Percentiles rank a stretch among this genome's conserved stretches.
Evolutionary conservation across 2,113 vertebrate genomes (phyloP).

Genomic region (Forbesichthys papilliferus): DNA sequence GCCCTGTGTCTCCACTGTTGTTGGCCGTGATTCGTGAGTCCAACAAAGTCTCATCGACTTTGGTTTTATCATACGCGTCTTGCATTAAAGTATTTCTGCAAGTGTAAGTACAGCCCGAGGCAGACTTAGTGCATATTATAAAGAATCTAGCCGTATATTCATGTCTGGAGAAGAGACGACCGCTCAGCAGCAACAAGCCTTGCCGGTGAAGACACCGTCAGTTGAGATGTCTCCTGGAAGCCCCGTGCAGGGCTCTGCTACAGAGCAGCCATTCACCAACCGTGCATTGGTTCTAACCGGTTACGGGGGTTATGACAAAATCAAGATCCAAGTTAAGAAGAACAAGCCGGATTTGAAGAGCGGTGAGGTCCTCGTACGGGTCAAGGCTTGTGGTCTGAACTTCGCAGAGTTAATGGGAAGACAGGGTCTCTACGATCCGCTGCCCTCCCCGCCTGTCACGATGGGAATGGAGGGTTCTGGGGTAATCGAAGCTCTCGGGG

Average conservation of each 20-base stretch:
- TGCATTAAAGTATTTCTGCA: too few relatives aligned
- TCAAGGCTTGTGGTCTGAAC: constrained; percentile 88
- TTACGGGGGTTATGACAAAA: constrained; percentile 85
- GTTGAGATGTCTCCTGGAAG: constrained; percentile 17
- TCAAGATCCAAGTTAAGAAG: constrained; percentile 82
- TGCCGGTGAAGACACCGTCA: constrained; percentile 43
- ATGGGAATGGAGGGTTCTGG: constrained; percentile 87
- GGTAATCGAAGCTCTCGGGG: constrained; percentile 80
- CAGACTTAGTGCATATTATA: constrained; percentile 3
- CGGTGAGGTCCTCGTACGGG: constrained; percentile 79
- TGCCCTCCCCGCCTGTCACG: constrained; percentile 79
- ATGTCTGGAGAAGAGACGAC: constrained; percentile 76
- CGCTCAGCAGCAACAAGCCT: constrained; percentile 49
- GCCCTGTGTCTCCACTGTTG: not conserved
- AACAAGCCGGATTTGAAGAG: constrained; percentile 62
- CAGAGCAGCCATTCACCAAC: constrained; percentile 51
- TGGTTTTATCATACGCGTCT: too few relatives aligned
- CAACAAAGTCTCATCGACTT: too few relatives aligned
- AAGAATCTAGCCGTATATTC: constrained; percentile 17
- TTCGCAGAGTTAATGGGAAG: constrained; percentile 85
- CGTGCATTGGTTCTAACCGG: constrained; percentile 82
- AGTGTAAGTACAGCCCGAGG: too few relatives aligned
- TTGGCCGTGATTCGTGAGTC: too few relatives aligned
- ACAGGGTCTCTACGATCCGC: constrained; percentile 84
- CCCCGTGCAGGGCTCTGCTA: not conserved